Evolutionary conservation across 2,888 invertebrate genomes (phyloP), one percentile per base, ranked within the genome.

Genomic region (Lithodes maja): DNA sequence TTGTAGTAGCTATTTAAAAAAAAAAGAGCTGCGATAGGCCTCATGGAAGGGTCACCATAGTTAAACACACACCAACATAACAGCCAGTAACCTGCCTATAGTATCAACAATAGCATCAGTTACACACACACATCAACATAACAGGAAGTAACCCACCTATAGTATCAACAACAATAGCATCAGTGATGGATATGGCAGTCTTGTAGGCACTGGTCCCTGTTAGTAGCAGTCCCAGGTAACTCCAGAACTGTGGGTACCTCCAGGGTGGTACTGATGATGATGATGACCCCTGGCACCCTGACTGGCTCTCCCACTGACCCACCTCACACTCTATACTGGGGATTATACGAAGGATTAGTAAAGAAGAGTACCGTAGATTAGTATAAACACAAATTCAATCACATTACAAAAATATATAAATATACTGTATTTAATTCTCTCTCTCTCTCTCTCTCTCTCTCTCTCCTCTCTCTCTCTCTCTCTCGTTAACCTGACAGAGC

Each of bases 141-240:
- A 33, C 33, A 33, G 33, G 33, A 33, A 33, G 33, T 33, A 33
- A 33, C 80, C 3, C n/a, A 83, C 87, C 87, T 55, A 83, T 78
- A 7, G 78, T 87, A 68, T 87, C 87, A 12, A 87, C 87, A 52
- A 54, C 61, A 17, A 87, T 83, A 52, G 87, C 87, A 55, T 87
- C 87, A 7, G 77, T 87, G n/a, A 87, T 49, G 3, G 87, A 87
- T 17, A 71, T n/a, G 7, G 79, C 52, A 1, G 79, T 79, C 52
- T 77, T 83, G 83, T 83, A 87, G 7, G 83, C 54, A 33, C 68
- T 49, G 3, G 54, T 61, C 9, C 87, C 87, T 5, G 52, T 3
- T 5, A 83, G 15, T 49, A 87, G 49, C 1, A 83, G 71, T 2
- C 53, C 7, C 49, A 55, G 15, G 17, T 81, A 78, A 53, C 81